Evolutionary conservation across 2,888 invertebrate species (phyloP).

Genomic region (Resseliella maxima): DNA sequence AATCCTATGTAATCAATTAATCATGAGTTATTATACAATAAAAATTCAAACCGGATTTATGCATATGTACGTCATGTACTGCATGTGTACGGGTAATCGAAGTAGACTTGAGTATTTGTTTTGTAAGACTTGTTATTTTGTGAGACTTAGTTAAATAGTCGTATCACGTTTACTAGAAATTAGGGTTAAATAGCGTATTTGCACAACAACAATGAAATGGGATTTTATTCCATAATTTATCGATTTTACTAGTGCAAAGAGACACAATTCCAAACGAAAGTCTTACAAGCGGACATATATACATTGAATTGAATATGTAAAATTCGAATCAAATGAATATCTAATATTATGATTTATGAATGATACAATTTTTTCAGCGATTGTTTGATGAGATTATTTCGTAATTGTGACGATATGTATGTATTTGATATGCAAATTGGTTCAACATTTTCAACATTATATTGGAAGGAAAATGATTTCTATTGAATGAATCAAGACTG

Average conservation of each 20-base stretch:
- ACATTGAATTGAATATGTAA: background rate
- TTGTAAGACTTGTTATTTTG: too few relatives aligned
- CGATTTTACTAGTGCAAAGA: background rate
- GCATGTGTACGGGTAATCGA: background rate
- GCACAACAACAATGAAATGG: background rate
- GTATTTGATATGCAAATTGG: too few relatives aligned
- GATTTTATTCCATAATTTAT: background rate
- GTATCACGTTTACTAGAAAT: background rate
- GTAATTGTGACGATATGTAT: too few relatives aligned
- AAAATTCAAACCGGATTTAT: background rate
- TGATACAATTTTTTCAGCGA: background rate
- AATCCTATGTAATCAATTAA: conserved; percentile 49
- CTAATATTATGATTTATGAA: background rate
- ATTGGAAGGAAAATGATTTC: too few relatives aligned
- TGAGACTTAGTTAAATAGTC: background rate
- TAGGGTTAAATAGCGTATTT: background rate
- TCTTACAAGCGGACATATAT: background rate
- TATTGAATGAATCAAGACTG: too few relatives aligned
- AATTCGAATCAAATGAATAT: too few relatives aligned
- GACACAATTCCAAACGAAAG: too few relatives aligned
- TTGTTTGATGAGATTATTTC: too few relatives aligned
- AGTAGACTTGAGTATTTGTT: too few relatives aligned
- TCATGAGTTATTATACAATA: background rate
- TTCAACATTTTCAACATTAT: too few relatives aligned
- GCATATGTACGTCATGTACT: background rate